phyloP scores from a whole-genome alignment of 2,888 invertebrate species.

The Chrysotoxum bicinctum region DNA sequence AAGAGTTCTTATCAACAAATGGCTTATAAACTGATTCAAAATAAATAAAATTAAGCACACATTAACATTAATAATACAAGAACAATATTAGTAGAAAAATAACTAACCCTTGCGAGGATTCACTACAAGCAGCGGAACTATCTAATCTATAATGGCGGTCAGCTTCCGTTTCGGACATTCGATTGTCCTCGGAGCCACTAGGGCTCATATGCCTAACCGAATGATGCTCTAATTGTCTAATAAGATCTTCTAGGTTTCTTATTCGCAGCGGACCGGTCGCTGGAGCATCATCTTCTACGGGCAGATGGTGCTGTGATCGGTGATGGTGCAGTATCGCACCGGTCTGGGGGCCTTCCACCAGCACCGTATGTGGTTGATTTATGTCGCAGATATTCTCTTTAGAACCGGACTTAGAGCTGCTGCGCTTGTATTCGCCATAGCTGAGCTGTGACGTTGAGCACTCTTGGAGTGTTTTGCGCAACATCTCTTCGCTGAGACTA shows the following conservation, averaged over 20 bases:
- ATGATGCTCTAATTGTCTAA: conserved; percentile 93
- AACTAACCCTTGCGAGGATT: conserved; percentile 87
- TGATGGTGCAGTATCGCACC: conserved; percentile 80
- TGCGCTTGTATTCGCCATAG: conserved; percentile 86
- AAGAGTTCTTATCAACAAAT: conserved; percentile 21
- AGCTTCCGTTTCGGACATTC: conserved; percentile 92
- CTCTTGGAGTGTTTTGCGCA: conserved; percentile 87
- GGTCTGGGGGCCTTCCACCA: conserved; percentile 80
- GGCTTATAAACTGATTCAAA: not conserved
- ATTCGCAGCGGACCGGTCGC: conserved; percentile 93
- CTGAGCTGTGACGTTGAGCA: conserved; percentile 82
- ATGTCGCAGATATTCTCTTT: conserved; percentile 90
- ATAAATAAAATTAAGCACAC: conserved; percentile 17
- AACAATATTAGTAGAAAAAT: conserved; percentile 41
- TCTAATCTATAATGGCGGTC: conserved; percentile 94
- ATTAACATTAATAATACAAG: not conserved
- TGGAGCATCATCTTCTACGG: conserved; percentile 87
- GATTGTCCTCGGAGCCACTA: conserved; percentile 94
- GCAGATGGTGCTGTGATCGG: conserved; percentile 82
- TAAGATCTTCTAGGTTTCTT: conserved; percentile 94
- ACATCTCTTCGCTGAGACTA: conserved; percentile 87
- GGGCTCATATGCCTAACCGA: conserved; percentile 94
- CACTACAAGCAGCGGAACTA: conserved; percentile 87
- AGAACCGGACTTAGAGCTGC: conserved; percentile 83
- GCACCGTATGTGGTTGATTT: conserved; percentile 84